Base-by-base conservation (phyloP, 2,888 invertebrate species). In the Rhagium mordax region DNA sequence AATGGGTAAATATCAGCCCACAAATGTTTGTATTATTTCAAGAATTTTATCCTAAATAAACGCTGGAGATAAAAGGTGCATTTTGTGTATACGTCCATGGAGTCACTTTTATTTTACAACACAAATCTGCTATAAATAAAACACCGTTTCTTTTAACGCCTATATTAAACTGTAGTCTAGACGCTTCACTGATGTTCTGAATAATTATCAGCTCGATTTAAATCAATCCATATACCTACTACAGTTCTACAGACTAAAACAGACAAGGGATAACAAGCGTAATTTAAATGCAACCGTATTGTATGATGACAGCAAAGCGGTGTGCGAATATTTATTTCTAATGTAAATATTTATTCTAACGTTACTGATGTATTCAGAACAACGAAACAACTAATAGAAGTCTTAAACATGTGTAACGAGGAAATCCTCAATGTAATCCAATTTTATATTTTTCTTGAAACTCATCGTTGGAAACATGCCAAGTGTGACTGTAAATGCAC, bases 301-400 rank as follows among this genome's bases (percentile, higher is more conserved):
- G 13, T 53, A 20, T 53, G n/a, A 3, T n/a, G 20, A n/a, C 53
- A 24, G 21, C 1, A 21, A n/a, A 8, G 21, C n/a, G n/a, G 53
- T 53, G 21, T 53, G 24, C 21, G 24, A 21, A 21, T 53, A 18
- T 53, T 24, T 53, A 53, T 53, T 53, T 53, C 21, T 53, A 24
- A 53, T 53, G 6, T 53, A 53, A 53, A 53, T 53, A 53, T 53
- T 53, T 53, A 53, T 13, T 21, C 21, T 41, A 41, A 41, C n/a
- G 13, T 41, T 41, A 41, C n/a, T 53, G 53, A 5, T 53, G 21
- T 53, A 24, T 10, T 53, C 53, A 24, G 53, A 53, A 21, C 20
- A 53, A 41, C 41, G 21, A 53, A n/a, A 53, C 21, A 6, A 53
- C 53, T 53, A 53, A 53, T 21, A 21, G n/a, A 20, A 21, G 21